Percentiles rank a stretch among this genome's conserved stretches.
Conservation (phyloP, 1,140 invertebrate species). For the Carposina sasakii region DNA sequence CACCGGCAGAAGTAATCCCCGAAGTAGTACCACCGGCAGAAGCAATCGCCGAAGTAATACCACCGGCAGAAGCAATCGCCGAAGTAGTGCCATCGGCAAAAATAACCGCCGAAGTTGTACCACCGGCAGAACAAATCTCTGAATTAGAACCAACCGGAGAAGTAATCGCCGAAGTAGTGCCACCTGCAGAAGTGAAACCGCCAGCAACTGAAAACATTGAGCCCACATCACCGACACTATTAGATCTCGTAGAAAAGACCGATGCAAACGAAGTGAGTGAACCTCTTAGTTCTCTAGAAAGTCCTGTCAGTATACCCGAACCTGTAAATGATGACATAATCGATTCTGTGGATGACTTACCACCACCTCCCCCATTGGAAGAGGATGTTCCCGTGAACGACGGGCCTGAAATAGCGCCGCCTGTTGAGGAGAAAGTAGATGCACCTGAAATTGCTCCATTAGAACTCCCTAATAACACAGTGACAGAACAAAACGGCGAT, state of each 20-base stretch:
- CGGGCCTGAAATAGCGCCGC: neutral
- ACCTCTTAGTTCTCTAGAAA: neutral
- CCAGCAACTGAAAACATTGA: neutral
- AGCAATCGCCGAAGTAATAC: neutral
- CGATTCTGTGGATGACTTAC: constrained; percentile 24
- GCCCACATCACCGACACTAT: too few relatives aligned
- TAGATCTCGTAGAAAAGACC: too few relatives aligned
- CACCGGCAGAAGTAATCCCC: neutral
- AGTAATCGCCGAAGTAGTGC: neutral
- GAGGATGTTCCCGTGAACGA: constrained; percentile 7
- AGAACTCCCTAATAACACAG: too few relatives aligned
- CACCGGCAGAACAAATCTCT: neutral
- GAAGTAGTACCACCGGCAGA: neutral
- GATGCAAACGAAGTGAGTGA: too few relatives aligned
- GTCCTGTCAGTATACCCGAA: constrained; percentile 6
- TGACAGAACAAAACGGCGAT: too few relatives aligned
- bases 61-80: neutral
- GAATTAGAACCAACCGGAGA: neutral
- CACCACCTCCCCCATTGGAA: constrained; percentile 19
- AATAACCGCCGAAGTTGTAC: neutral
- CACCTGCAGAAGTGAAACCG: neutral
- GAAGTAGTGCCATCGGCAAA: neutral
- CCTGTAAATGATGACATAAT: constrained; percentile 2
- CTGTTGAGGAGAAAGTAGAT: neutral
- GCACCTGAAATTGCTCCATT: too few relatives aligned